Evolutionary conservation across 2,888 invertebrate species (phyloP).

Genomic region (Xanthia icteritia): DNA sequence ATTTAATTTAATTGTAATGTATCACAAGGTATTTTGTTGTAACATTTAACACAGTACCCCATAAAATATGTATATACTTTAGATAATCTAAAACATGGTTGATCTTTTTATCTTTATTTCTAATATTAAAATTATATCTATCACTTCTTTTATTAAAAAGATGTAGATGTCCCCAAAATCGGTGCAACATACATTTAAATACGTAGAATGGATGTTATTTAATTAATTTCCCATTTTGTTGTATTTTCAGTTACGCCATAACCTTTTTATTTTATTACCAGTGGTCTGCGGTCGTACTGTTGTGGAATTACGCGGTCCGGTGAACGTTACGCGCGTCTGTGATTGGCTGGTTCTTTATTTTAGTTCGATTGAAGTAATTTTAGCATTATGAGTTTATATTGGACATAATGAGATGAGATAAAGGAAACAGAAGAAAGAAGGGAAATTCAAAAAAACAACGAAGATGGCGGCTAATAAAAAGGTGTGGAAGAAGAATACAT

Average conservation of each 20-base stretch:
- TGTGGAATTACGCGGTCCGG: constrained; percentile 53
- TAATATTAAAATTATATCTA: too few species aligned
- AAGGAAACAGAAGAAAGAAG: background rate
- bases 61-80: too few species aligned
- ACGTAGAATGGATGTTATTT: constrained; percentile 37
- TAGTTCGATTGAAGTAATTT: constrained; percentile 10
- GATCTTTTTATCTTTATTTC: too few species aligned
- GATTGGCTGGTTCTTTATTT: constrained; percentile 38
- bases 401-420: background rate
- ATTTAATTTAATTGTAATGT: too few species aligned
- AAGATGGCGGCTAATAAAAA: background rate
- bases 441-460: background rate
- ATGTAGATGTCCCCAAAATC: constrained; percentile 3
- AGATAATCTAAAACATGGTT: too few species aligned
- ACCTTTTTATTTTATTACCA: constrained; percentile 69
- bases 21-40: too few species aligned
- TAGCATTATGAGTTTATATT: background rate
- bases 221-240: constrained; percentile 56
- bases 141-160: too few species aligned
- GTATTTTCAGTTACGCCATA: constrained; percentile 49
- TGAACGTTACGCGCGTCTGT: constrained; percentile 33
- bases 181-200: constrained; percentile 41
- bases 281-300: constrained; percentile 60
- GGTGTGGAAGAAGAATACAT: background rate
- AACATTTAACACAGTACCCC: too few species aligned